Evolutionary conservation across 2,113 vertebrate species (phyloP).

Genomic region (Pygoscelis adeliae): DNA sequence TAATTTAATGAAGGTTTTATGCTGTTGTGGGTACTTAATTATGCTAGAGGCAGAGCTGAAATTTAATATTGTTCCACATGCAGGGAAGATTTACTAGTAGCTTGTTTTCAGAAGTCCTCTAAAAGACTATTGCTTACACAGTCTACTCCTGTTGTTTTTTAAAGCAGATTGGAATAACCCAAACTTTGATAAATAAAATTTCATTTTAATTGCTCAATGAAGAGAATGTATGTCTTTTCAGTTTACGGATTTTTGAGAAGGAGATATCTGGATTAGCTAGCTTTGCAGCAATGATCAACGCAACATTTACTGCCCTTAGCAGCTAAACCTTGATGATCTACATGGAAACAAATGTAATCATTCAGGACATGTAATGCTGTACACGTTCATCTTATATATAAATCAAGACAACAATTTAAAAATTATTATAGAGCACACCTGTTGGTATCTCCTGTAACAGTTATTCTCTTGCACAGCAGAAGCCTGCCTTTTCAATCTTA

Average conservation of each 20-base stretch:
- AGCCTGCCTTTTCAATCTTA: not conserved
- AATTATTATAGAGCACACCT: not conserved
- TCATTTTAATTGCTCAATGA: slow-evolving; percentile 53
- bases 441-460: not conserved
- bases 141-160: slow-evolving; percentile 3
- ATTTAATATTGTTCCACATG: slow-evolving; percentile 64
- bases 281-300: slow-evolving; percentile 13
- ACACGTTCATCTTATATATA: not conserved
- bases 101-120: slow-evolving; percentile 60
- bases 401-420: not conserved
- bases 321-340: not conserved
- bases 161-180: slow-evolving; percentile 22
- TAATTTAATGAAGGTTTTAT: slow-evolving; percentile 80
- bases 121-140: slow-evolving; percentile 11
- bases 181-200: slow-evolving; percentile 52
- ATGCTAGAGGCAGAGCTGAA: slow-evolving; percentile 68
- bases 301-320: not conserved
- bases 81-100: slow-evolving; percentile 45
- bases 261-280: not conserved
- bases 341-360: not conserved
- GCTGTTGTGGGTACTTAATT: slow-evolving; percentile 75
- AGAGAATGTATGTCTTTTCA: slow-evolving; percentile 24
- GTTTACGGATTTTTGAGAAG: not conserved
- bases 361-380: not conserved
- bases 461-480: not conserved